These are phyloP conservation scores for Probaryconus sp. DNA, from an alignment of 1,140 invertebrate genomes.

Conservation along the genomic window DNA sequence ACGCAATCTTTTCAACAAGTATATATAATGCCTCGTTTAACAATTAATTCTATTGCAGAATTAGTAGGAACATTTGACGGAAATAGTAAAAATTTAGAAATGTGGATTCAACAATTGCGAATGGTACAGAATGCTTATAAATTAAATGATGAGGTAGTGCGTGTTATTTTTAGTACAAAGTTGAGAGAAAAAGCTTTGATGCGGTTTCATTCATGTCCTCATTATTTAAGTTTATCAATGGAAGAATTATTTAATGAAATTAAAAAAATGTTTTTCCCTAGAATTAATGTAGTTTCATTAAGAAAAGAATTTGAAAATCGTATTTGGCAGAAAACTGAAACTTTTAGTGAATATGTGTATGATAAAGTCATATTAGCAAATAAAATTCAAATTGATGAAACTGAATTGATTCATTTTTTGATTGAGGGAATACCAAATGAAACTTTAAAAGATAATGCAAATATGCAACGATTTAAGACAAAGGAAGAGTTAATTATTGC, in stretches of 20 bases:
- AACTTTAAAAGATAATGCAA: neutral
- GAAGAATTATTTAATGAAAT: conserved; percentile 15
- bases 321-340: conserved; percentile 16
- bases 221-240: conserved; percentile 10
- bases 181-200: conserved; percentile 6
- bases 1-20: no score
- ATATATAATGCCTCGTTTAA: no score
- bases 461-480: conserved; percentile 14
- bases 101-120: conserved; percentile 18
- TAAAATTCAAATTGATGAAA: conserved; percentile 32
- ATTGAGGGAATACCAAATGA: conserved; percentile 31
- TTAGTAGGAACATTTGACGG: conserved; percentile 20
- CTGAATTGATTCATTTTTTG: conserved; percentile 50
- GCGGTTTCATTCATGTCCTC: conserved; percentile 18
- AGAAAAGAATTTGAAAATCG: no score
- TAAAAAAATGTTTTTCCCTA: conserved; percentile 30
- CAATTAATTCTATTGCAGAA: conserved; percentile 4
- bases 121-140: conserved; percentile 12
- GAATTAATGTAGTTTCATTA: conserved; percentile 4
- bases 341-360: conserved; percentile 48
- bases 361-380: conserved; percentile 52
- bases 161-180: conserved; percentile 14
- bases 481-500: conserved; percentile 22
- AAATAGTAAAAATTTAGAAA: conserved; percentile 28
- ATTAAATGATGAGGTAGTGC: conserved; percentile 2